Percentiles rank a stretch among this genome's conserved stretches.
Conservation (phyloP, 1,140 invertebrate genomes). For the Chlorops oryzae region DNA sequence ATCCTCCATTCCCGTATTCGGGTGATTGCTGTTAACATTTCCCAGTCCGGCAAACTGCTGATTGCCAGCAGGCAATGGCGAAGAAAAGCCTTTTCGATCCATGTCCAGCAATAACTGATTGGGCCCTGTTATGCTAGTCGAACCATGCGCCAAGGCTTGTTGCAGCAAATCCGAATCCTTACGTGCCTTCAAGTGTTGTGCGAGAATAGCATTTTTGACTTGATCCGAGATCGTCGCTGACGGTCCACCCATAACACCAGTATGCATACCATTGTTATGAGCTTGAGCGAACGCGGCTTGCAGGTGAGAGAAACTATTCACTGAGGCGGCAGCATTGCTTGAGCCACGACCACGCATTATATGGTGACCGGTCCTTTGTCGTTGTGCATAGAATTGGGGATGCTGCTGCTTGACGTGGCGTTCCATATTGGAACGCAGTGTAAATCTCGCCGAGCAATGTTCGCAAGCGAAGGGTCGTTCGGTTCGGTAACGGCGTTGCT, state of each 20-base stretch:
- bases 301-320: slow-evolving; percentile 17
- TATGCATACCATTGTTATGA: not conserved
- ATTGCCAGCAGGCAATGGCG: no score
- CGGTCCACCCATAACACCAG: slow-evolving; percentile 11
- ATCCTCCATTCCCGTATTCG: slow-evolving; percentile 24
- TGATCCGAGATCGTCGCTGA: slow-evolving; percentile 59
- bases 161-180: slow-evolving; percentile 46
- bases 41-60: no score
- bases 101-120: slow-evolving; percentile 25
- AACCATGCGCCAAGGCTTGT: slow-evolving; percentile 42
- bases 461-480: slow-evolving; percentile 84
- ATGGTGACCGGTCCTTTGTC: slow-evolving; percentile 52
- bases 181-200: slow-evolving; percentile 64
- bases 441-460: slow-evolving; percentile 82
- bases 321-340: slow-evolving; percentile 17
- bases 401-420: slow-evolving; percentile 90
- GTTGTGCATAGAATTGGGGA: slow-evolving; percentile 77
- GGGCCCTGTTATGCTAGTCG: slow-evolving; percentile 30
- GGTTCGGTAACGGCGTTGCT: slow-evolving; percentile 83
- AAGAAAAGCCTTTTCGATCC: slow-evolving; percentile 15
- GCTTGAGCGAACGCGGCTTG: slow-evolving; percentile 14
- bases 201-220: slow-evolving; percentile 70
- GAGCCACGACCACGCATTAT: slow-evolving; percentile 47
- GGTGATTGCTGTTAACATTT: slow-evolving; percentile 15
- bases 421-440: slow-evolving; percentile 87